Evolutionary conservation across 2,113 vertebrate genomes (phyloP), one percentile per base, ranked within the genome.

Genomic region (Apteryx mantelli): DNA sequence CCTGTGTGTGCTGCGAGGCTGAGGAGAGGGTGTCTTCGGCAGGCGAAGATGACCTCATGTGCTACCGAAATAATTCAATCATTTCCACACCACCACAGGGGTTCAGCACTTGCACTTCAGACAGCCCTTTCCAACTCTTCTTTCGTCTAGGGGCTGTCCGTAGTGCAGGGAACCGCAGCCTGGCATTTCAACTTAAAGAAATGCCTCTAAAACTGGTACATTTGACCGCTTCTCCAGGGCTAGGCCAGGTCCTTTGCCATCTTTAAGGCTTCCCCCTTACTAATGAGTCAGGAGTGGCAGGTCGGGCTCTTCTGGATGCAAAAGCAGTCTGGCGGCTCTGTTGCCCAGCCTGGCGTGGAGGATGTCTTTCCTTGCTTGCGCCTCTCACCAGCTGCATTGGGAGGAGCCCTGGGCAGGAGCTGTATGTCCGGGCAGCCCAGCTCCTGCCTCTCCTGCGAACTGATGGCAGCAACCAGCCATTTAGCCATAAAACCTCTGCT

Each of bases 401-500:
- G 28, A 30, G 55, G 25, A 28, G 26, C 30, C 25, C 30, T 30
- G 55, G 26, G 63, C 63, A 38, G 63, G 32, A 38, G 22, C 70
- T 40, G 3, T 3, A 0, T 2, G 21, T 88, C 79, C 84, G 86
- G 38, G 68, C 79, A 84, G 73, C 79, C 73, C 91, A 91, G 22
- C 28, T 50, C 73, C 64, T 89, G 30, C 61, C 84, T 82, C 84
- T 91, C 48, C 82, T 89, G 68, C 36, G 48, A 92, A 32, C 3
- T n/a, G 75, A 46, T 96, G 93, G 66, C 94, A 85, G 53, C 63
- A 71, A n/a, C 63, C 87, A 93, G 55, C 1, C 7, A 20, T 63
- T 70, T 70, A 85, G 53, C 82, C 81, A 70, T 89, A 66, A 95
- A 93, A 56, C 70, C 50, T 88, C 94, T 65, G 86, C 74, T 89